Base-by-base conservation (phyloP, 2,113 vertebrate genomes). In the Triplophysa rosa region DNA sequence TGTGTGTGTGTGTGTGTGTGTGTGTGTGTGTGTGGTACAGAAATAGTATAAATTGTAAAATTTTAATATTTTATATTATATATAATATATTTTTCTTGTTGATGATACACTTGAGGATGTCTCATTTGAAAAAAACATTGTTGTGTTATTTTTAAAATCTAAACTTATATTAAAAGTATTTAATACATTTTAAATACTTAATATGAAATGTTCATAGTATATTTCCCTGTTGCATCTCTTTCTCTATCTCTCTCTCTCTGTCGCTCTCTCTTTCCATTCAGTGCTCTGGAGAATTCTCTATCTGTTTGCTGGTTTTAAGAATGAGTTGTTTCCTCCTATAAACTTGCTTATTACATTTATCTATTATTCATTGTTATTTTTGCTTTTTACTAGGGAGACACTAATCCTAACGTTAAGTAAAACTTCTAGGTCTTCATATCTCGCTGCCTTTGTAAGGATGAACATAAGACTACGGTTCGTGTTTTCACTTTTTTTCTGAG, bases 401-500 rank as follows among this genome's bases (percentile, higher is more conserved):
- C 72, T 77, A 61, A 79, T 49, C 73, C 5, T n/a, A 58, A 7
- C 13, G 73, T 73, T 45, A 45, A 16, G 52, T 33, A 24, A 19
- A 62, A 26, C 21, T 62, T 65, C 33, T 42, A 19, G 21, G 17
- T 58, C n/a, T 42, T 42, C 29, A 16, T 16, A 58, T 58, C 56
- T 37, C 33, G 33, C 33, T 37, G 33, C 33, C 33, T 73, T 52
- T 52, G 17, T 65, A 11, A 40, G 40, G 73, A 76, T 11, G n/a
- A 21, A 52, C 58, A 2, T 29, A 19, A 76, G 42, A 64, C 37
- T 54, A 37, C 33, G 2, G 72, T 21, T 64, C 62, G 59, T 49
- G 40, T 75, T 75, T 65, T 54, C 24, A 45, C 58, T 74, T 70
- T 52, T 52, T 75, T 85, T 17, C 77, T 85, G 83, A 85, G 86